Evolutionary conservation across 2,113 vertebrate species (phyloP).

Genomic region (Gnathonemus echidnorhynchus): DNA sequence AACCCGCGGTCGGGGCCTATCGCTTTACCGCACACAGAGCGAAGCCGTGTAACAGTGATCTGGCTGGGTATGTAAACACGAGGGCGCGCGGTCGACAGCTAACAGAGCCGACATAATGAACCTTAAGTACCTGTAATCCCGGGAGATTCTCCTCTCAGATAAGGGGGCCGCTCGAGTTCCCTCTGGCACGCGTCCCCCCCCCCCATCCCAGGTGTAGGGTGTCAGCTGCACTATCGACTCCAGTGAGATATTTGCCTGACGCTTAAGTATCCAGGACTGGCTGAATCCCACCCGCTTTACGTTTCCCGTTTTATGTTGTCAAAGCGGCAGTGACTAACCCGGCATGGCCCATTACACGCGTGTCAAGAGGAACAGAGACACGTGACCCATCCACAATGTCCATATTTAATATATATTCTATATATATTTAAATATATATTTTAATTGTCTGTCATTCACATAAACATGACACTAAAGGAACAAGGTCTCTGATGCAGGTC

Average conservation of each 20-base stretch:
- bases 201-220: constrained; percentile 62
- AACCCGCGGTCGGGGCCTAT: neutral
- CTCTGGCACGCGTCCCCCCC: constrained; percentile 60
- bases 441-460: neutral
- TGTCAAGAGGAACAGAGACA: neutral
- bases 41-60: constrained; percentile 28
- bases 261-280: constrained; percentile 47
- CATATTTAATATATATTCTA: neutral
- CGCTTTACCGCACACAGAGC: neutral
- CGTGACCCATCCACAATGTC: neutral
- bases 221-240: constrained; percentile 65
- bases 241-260: constrained; percentile 50
- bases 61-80: constrained; percentile 43
- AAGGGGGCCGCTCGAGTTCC: constrained; percentile 57
- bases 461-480: neutral
- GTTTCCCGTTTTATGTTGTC: constrained; percentile 36
- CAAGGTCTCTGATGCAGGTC: neutral
- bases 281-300: constrained; percentile 55
- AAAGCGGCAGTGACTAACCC: constrained; percentile 22
- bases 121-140: constrained; percentile 76
- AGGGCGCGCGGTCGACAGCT: constrained; percentile 33
- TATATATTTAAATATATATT: neutral
- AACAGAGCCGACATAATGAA: constrained; percentile 74
- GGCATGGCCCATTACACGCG: neutral
- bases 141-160: constrained; percentile 65